Evolutionary conservation across 2,797 vertebrate species (phyloP).

Genomic region (Bovichtus diacanthus): DNA sequence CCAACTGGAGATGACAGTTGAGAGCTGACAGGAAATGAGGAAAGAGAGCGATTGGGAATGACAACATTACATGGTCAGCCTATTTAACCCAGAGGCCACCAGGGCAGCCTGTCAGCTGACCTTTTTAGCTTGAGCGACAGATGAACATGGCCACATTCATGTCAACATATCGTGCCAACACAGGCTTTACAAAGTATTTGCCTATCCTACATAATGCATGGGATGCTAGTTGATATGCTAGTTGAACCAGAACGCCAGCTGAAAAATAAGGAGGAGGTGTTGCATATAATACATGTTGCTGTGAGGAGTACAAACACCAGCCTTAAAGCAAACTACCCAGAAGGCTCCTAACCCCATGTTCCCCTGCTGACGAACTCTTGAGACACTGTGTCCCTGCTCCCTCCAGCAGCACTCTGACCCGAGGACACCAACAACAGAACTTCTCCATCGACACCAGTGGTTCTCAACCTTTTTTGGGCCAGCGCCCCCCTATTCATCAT

Average conservation of each 20-base stretch:
- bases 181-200: too few species aligned
- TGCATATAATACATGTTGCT: slow-evolving; percentile 5
- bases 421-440: slow-evolving; percentile 1
- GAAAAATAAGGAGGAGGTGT: slow-evolving; percentile 10
- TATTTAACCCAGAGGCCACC: neutral
- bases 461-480: too few species aligned
- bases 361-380: slow-evolving; percentile 28
- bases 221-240: neutral
- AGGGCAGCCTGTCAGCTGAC: neutral
- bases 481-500: too few species aligned
- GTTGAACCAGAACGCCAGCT: neutral
- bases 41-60: neutral
- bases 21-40: neutral
- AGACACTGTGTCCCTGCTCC: slow-evolving; percentile 1
- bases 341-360: neutral
- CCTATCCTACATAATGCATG: neutral
- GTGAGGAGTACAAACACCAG: neutral
- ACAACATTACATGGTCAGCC: neutral
- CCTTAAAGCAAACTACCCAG: neutral
- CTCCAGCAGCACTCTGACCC: slow-evolving; percentile 15
- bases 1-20: neutral
- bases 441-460: neutral
- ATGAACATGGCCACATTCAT: neutral
- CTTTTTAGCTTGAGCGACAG: neutral
- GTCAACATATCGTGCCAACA: too few species aligned